Evolutionary conservation across 2,797 vertebrate species (phyloP).

Genomic region (Gobio occitaniae): DNA sequence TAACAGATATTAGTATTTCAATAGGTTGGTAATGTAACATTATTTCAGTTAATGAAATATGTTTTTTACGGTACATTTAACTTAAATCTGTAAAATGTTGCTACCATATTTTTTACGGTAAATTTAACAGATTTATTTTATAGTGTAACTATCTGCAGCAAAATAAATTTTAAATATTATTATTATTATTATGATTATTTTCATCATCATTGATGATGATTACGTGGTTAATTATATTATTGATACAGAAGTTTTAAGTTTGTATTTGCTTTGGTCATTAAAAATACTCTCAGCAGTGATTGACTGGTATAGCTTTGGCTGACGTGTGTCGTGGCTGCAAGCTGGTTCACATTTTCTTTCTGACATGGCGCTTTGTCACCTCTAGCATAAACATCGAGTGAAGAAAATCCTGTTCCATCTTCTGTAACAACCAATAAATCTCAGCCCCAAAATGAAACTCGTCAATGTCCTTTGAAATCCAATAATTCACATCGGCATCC

Average conservation of each 20-base stretch:
- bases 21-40: no score
- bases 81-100: no score
- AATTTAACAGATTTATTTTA: no score
- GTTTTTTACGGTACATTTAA: no score
- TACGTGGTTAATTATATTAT: neutral
- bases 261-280: neutral
- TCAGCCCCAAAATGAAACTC: slow-evolving; percentile 60
- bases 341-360: slow-evolving; percentile 68
- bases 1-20: no score
- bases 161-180: neutral
- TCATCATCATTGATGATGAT: neutral
- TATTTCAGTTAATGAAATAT: no score
- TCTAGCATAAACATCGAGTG: slow-evolving; percentile 67
- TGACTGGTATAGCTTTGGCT: slow-evolving; percentile 4
- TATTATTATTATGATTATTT: no score
- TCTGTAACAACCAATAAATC: slow-evolving; percentile 69
- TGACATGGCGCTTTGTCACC: slow-evolving; percentile 64
- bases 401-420: slow-evolving; percentile 69
- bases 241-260: neutral
- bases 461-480: slow-evolving; percentile 38
- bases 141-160: neutral
- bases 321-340: slow-evolving; percentile 40
- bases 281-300: slow-evolving; percentile 9
- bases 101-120: no score
- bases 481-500: neutral